Evolutionary conservation across 2,888 invertebrate species (phyloP).

Genomic region (Alloscopus bannaensis): DNA sequence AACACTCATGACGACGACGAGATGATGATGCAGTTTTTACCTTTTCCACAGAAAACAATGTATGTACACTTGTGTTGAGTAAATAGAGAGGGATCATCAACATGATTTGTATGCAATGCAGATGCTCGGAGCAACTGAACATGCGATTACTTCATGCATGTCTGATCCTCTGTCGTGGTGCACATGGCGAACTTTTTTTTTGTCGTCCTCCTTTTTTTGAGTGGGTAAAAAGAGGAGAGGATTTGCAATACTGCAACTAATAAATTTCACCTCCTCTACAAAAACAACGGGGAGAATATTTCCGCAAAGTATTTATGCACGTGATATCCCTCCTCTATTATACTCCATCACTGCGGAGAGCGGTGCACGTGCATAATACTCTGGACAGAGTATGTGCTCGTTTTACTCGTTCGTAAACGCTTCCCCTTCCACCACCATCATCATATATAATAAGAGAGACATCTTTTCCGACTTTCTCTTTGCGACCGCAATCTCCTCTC

Average conservation of each 20-base stretch:
- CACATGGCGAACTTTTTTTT: not conserved
- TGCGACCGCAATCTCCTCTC: no score
- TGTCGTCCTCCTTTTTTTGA: not conserved
- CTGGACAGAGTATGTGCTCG: no score
- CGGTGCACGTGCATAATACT: no score
- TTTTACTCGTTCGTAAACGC: no score
- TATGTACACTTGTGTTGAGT: not conserved
- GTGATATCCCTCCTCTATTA: slow-evolving; percentile 5
- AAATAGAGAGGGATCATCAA: slow-evolving; percentile 10
- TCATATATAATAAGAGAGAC: no score
- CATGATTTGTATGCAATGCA: slow-evolving; percentile 52
- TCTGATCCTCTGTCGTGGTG: not conserved
- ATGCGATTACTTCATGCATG: slow-evolving; percentile 30
- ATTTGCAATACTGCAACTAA: slow-evolving; percentile 23
- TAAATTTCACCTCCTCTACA: slow-evolving; percentile 18
- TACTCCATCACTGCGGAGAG: not conserved
- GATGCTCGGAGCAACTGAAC: slow-evolving; percentile 3
- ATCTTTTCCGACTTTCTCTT: no score
- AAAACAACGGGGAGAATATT: slow-evolving; percentile 4
- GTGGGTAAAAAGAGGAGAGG: not conserved
- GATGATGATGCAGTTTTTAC: slow-evolving; percentile 35
- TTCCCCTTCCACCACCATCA: no score
- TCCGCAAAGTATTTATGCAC: slow-evolving; percentile 32
- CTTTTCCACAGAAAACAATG: not conserved
- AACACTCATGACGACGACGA: slow-evolving; percentile 10